These are phyloP conservation scores for Epizoanthus stellaris DNA, from an alignment of 92 coral and sea anemone genomes.

Conservation along the genomic window DNA sequence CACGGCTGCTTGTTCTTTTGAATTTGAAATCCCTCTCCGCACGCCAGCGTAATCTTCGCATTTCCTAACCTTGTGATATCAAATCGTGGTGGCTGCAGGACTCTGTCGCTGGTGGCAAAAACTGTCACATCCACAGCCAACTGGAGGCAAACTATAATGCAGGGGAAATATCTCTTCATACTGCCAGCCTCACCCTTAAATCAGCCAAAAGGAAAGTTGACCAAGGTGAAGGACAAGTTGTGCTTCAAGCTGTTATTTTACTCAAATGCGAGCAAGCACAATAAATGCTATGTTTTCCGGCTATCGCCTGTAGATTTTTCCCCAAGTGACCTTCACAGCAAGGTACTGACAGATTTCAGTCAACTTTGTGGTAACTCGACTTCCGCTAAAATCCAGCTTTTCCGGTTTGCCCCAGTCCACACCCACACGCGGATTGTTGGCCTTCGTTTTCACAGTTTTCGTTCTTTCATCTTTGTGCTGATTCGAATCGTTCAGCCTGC, in stretches of 20 bases:
- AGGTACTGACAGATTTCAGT: conserved; percentile 33
- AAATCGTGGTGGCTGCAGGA: conserved; percentile 23
- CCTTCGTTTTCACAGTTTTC: no score
- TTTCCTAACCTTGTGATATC: conserved; percentile 29
- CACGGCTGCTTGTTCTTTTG: conserved; percentile 27
- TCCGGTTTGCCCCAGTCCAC: conserved; percentile 47
- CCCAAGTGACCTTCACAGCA: conserved; percentile 40
- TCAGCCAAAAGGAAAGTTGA: not conserved
- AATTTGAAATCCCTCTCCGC: conserved; percentile 35
- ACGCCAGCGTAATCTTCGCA: conserved; percentile 19
- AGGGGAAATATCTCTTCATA: conserved; percentile 7
- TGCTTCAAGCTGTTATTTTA: conserved; percentile 9
- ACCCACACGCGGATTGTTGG: not conserved
- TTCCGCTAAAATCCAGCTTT: conserved; percentile 37
- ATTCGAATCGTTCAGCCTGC: no score
- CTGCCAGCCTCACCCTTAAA: not conserved
- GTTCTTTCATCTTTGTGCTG: no score
- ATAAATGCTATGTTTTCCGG: conserved; percentile 6
- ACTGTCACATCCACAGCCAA: not conserved
- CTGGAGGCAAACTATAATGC: not conserved
- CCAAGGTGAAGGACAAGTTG: not conserved
- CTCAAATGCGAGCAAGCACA: conserved; percentile 16
- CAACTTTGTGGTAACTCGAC: conserved; percentile 27
- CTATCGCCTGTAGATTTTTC: not conserved
- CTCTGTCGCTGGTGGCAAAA: not conserved